Base-by-base conservation (phyloP, 2,113 vertebrate species). In the Phrynocephalus versicolor region DNA sequence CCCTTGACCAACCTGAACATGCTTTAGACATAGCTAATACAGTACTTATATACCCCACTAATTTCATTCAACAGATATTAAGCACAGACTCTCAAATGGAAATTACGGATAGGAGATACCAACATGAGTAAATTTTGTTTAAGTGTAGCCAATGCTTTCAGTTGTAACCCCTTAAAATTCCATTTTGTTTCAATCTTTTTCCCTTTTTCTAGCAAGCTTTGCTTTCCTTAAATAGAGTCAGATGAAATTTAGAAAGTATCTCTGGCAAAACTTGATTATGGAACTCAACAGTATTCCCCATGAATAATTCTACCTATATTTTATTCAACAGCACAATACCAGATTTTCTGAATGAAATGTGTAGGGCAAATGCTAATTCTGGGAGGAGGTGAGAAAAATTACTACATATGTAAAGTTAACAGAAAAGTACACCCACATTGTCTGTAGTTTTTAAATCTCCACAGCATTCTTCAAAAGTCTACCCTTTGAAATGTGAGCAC, bases 311-410 rank as follows among this genome's bases (percentile, higher is more conserved):
- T 78, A 85, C 33, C 88, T 92, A 76, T 57, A 89, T 13, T 1
- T 2, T 45, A 79, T 65, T 14, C 87, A 10, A 72, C 81, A 84
- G 55, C 84, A 84, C 62, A 82, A 79, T 81, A 89, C 45, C 16
- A 57, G 51, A 55, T 33, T 30, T 75, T 76, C 14, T 83, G 89
- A 89, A 25, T 89, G 92, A 92, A 89, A 35, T 83, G n/a, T 88
- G 85, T 12, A 23, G 79, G 51, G 88, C 81, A 87, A 89, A 90
- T 88, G 89, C 1, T 83, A 89, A 71, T 67, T 87, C 84, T 0
- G 0, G 84, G 76, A 88, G 60, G 10, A 25, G 85, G 10, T 51
- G 45, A 51, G 5, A 51, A 51, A 88, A 67, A 14, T 16, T 67
- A 7, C 41, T 58, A 57, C 9, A 60, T 74, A 25, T 88, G 92